Evolutionary conservation across 2,797 vertebrate species (phyloP), one percentile per base, ranked within the genome.

Genomic region (Mallotus villosus): DNA sequence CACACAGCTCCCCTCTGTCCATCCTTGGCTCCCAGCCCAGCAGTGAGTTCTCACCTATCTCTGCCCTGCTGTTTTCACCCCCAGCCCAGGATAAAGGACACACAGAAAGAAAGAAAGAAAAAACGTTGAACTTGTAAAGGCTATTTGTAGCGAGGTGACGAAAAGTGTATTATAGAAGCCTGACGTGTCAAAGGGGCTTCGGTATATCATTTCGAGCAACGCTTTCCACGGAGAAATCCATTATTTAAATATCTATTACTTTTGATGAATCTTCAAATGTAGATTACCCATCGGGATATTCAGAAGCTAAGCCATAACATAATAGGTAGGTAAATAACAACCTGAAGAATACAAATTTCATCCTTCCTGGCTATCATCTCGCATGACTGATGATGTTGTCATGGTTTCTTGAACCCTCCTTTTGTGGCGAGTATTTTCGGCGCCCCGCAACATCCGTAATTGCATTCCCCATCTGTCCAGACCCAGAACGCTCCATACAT

Each of bases 381-480:
- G 68, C 74, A 83, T 88, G 89, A 92, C 84, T 24, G 88, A 92
- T 86, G 88, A 84, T 2, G 72, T 84, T 86, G 89, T 87, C 86
- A 72, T 74, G 74, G 70, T 82, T 84, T 83, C 82, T 77, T 88
- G 81, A 89, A 82, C 86, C 87, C 79, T 79, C 80, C 80, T 89
- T 46, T 89, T 87, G 81, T 89, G 88, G 88, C 80, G 75, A 73
- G 75, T 71, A 84, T 87, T 85, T 76, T 70, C 82, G 37, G 57
- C 17, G 84, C 82, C 70, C 79, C 46, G 75, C 83, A 87, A 89
- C 84, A 87, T 88, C 82, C 76, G 63, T 90, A 90, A 92, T 90
- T 91, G 87, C 87, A 87, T 91, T 91, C 80, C 78, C 89, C 88
- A 88, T 91, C 88, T 89, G 92, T 90, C 86, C 81, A 68, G 78